A percentile compares a stretch with the other conserved stretches of the same genome.
Conservation (phyloP, 2,888 invertebrate genomes). For the Coelopa pilipes region DNA sequence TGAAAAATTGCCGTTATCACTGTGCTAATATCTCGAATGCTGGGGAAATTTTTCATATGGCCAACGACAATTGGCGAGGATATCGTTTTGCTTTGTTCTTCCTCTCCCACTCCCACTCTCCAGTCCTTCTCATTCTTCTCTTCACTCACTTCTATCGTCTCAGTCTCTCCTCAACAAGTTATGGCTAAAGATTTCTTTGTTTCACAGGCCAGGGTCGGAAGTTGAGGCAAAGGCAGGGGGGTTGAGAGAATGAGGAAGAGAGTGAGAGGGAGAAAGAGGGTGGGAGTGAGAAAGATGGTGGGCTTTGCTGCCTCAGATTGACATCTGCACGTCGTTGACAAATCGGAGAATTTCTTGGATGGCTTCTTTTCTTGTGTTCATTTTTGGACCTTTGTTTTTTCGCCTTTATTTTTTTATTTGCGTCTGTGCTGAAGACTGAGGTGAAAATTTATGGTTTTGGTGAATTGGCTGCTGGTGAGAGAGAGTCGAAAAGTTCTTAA, state of each 20-base stretch:
- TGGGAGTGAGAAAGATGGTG: not conserved
- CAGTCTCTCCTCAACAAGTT: not conserved
- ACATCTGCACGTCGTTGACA: constrained; percentile 25
- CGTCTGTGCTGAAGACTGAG: no score
- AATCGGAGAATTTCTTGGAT: constrained; percentile 6
- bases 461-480: no score
- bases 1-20: constrained; percentile 31
- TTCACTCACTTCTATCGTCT: not conserved
- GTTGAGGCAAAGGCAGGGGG: not conserved
- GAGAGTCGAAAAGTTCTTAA: no score
- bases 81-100: constrained; percentile 6
- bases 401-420: no score
- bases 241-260: no score
- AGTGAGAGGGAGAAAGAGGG: no score
- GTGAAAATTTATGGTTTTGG: no score
- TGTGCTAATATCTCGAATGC: constrained; percentile 22
- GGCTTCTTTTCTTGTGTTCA: no score
- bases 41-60: constrained; percentile 18
- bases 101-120: not conserved
- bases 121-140: not conserved
- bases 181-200: constrained; percentile 1
- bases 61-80: constrained; percentile 25
- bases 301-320: constrained; percentile 15
- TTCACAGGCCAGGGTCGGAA: not conserved
- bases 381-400: no score